Conservation (phyloP, 2,888 invertebrate genomes). For the Phengaris arion region DNA sequence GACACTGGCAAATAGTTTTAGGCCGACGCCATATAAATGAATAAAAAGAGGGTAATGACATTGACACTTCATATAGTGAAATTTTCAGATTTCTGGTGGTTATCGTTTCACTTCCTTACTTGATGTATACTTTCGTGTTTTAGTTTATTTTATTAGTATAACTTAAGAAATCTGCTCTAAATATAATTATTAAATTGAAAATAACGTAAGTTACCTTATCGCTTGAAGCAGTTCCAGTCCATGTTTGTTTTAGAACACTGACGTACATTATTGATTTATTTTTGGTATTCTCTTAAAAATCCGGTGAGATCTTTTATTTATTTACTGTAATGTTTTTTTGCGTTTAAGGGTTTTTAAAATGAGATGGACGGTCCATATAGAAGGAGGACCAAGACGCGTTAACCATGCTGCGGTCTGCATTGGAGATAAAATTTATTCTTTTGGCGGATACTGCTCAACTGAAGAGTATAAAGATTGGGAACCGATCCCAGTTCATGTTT, state of each 20-base stretch:
- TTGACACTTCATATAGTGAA: too few relatives aligned
- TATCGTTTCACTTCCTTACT: too few relatives aligned
- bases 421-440: constrained; percentile 89
- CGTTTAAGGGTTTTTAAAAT: constrained; percentile 58
- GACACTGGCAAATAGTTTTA: too few relatives aligned
- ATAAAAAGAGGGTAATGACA: too few relatives aligned
- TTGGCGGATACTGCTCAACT: constrained; percentile 94
- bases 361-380: constrained; percentile 91
- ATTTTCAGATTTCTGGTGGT: too few relatives aligned
- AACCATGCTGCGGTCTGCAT: constrained; percentile 95
- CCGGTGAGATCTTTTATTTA: neutral
- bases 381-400: constrained; percentile 94
- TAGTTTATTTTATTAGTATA: too few relatives aligned
- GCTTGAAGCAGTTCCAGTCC: neutral
- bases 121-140: too few relatives aligned
- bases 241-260: neutral
- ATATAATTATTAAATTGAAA: neutral
- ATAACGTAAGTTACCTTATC: neutral
- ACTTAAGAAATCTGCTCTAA: too few relatives aligned
- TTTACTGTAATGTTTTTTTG: neutral
- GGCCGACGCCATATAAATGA: too few relatives aligned
- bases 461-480: constrained; percentile 87
- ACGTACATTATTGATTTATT: constrained; percentile 1
- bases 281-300: neutral
- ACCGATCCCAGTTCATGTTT: constrained; percentile 92